A percentile compares a stretch with the other conserved stretches of the same genome.
Conservation (phyloP, 2,888 invertebrate genomes). For the Sthenelais limicola region DNA sequence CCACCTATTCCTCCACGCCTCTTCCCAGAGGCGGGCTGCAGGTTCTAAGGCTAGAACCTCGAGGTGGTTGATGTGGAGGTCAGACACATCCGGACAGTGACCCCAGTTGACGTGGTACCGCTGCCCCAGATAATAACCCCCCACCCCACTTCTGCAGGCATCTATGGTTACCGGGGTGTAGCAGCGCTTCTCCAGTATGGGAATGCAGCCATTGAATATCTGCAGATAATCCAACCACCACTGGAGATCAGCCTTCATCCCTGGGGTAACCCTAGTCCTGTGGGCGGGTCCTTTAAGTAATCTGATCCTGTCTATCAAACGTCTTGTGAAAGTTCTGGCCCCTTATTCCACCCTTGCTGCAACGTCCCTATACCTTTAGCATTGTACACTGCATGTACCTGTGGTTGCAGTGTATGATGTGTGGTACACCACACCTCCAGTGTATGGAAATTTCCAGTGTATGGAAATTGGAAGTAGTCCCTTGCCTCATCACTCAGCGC, state of each 20-base stretch:
- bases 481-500: no score
- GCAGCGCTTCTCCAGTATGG: neutral
- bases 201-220: neutral
- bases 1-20: neutral
- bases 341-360: no score
- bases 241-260: neutral
- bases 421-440: no score
- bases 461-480: no score
- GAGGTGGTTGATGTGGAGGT: constrained; percentile 4
- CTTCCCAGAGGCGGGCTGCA: neutral
- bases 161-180: neutral
- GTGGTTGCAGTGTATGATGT: no score
- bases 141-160: neutral
- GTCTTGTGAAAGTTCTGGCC: no score
- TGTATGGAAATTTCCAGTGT: no score
- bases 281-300: no score
- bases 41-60: constrained; percentile 9
- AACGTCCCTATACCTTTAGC: no score
- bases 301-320: no score
- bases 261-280: neutral
- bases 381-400: no score
- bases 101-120: constrained; percentile 7
- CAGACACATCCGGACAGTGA: neutral
- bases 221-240: constrained; percentile 26
- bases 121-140: neutral